Base-by-base conservation (phyloP, 2,888 invertebrate species). In the Drosophila ochracea region DNA sequence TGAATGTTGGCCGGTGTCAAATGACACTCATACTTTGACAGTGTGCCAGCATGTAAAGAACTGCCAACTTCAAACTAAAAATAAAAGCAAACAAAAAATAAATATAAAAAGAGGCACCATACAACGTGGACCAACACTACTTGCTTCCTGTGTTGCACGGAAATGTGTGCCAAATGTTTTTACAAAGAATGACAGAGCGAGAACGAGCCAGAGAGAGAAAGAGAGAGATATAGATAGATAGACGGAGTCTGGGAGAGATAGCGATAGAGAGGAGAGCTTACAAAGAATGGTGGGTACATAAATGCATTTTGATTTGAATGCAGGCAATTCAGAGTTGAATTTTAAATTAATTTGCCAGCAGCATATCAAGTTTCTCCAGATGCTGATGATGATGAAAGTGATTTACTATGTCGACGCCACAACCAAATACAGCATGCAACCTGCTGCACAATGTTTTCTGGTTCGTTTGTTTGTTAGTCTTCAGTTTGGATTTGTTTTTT, bases 371-470 rank as follows among this genome's bases (percentile, higher is more conserved):
- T 77, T 77, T 77, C 76, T 73, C 59, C 58, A 37, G 55, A 58
- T 55, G 73, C 37, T 65, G 86, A 83, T 84, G 88, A 88, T 88
- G 88, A 89, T 85, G 88, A 89, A 89, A 89, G 90, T 89, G 89
- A 88, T 89, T 89, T 76, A 73, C 50, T 85, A 74, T 82, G 80
- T 78, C 72, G 72, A 65, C 75, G 65, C 64, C 68, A 69, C 43
- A 58, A 37, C 67, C 52, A 57, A 60, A 70, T 63, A 52, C 61
- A 54, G 69, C 70, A 57, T 79, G 80, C 82, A 82, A 75, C 68
- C 60, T 57, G 62, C 43, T 70, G 73, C 76, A 76, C 62, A 76
- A 74, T 73, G 65, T 64, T 63, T 70, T 60, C 57, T 72, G 52
- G 66, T 55, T 65, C 55, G 71, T 66, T 59, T 74, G 71, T 66